Evolutionary conservation across 1,140 invertebrate genomes (phyloP).

Genomic region (Pristionchus pacificus): DNA sequence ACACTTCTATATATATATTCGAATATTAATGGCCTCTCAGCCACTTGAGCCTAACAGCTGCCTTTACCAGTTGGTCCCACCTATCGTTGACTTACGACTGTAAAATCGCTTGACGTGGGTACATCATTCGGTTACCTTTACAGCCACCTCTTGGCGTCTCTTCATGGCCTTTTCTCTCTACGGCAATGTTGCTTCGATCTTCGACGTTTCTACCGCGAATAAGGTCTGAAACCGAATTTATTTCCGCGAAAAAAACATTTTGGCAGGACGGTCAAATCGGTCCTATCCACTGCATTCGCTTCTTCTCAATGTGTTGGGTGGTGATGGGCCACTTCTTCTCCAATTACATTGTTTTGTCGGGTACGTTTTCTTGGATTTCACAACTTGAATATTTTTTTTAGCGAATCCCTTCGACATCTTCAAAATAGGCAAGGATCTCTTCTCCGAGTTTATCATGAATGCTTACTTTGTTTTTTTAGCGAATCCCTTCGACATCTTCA

Average conservation of each 20-base stretch:
- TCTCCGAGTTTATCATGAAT: conserved; percentile 23
- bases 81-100: neutral
- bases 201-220: neutral
- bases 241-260: neutral
- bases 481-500: conserved; percentile 23
- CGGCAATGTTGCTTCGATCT: conserved; percentile 5
- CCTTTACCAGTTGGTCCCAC: too few relatives aligned
- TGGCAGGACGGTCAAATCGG: conserved; percentile 15
- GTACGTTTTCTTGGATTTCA: conserved; percentile 18
- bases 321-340: conserved; percentile 78
- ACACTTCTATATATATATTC: too few relatives aligned
- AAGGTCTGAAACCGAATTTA: neutral
- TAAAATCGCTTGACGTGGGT: neutral
- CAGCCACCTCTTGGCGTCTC: neutral
- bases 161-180: conserved; percentile 4
- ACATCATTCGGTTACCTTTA: neutral
- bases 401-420: conserved; percentile 27
- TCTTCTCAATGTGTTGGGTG: conserved; percentile 85
- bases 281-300: conserved; percentile 71
- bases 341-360: conserved; percentile 11
- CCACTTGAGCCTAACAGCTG: too few relatives aligned
- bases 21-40: too few relatives aligned
- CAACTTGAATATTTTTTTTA: too few relatives aligned
- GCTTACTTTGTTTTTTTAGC: conserved; percentile 32
- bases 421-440: conserved; percentile 1